A percentile compares a stretch with the other conserved stretches of the same genome.
Evolutionary conservation across 2,113 vertebrate genomes (phyloP).

Genomic region (Eulemur rufifrons): DNA sequence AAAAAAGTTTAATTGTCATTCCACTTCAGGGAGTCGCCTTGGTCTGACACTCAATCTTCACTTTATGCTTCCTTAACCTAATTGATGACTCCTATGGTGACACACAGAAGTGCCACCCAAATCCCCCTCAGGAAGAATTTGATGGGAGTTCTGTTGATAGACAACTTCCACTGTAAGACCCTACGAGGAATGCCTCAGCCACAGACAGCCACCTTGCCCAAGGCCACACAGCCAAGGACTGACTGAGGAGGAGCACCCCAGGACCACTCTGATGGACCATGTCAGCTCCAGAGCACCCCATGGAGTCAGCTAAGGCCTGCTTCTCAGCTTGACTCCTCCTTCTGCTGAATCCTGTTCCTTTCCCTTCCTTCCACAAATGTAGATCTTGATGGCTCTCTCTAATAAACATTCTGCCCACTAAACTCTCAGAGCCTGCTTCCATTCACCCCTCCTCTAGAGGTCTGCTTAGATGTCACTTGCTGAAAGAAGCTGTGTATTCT

Average conservation of each 20-base stretch:
- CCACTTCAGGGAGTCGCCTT: no score
- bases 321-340: not conserved
- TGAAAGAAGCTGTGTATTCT: not conserved
- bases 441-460: not conserved
- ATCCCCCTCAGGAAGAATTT: not conserved
- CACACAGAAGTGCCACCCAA: not conserved
- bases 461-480: not conserved
- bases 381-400: not conserved
- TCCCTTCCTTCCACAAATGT: not conserved
- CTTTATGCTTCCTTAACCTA: not conserved
- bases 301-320: rapidly evolving
- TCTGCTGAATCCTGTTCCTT: not conserved
- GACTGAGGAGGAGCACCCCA: rapidly evolving
- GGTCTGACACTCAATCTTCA: not conserved
- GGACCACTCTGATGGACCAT: not conserved
- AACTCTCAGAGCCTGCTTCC: not conserved
- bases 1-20: not conserved
- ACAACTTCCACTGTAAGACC: not conserved
- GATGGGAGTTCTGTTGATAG: not conserved
- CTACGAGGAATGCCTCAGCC: not conserved
- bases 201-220: not conserved
- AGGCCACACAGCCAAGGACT: not conserved
- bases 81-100: not conserved
- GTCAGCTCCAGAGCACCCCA: not conserved
- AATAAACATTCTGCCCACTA: not conserved